Base-by-base conservation (phyloP, 2,797 vertebrate species). In the Sylvia borin region DNA sequence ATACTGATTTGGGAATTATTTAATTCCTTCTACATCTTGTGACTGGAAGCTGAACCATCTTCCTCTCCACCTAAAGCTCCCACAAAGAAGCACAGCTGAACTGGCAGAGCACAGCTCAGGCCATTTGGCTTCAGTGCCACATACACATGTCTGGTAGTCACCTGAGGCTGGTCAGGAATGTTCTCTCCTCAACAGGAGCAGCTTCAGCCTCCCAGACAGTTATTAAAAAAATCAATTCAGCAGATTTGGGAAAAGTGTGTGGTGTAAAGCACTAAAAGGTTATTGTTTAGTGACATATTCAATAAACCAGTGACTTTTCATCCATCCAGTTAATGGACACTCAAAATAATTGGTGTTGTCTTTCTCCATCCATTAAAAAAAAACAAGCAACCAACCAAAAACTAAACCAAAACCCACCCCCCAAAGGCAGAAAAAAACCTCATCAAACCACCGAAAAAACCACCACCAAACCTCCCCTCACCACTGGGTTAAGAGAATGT, bases 401-500 rank as follows among this genome's bases (percentile, higher is more conserved):
- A 72, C 19, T 36, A 57, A 57, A 42, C 36, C 36, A 32, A 34
- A 13, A 16, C n/a, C 9, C 20, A 32, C 5, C 16, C 12, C 10
- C 3, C 27, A 16, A 68, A 54, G 47, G 16, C 14, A 13, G 21
- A 16, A 55, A 75, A 66, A 24, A 31, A 0, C 31, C 36, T 36
- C 19, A 50, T 10, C 22, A 38, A 75, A 25, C 13, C 8, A 82
- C 38, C 5, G 43, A 50, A 88, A 71, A 26, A 36, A 8, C 36
- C 36, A 36, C 36, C 36, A 36, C 36, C 36, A 36, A 36, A 36
- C 36, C 36, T 36, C 36, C 8, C 36, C 36, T 36, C 36, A 36
- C 36, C 36, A 36, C 25, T 72, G 87, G 71, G 91, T 97, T 96
- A 97, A 95, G 92, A 68, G 78, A 58, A 84, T 71, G 31, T 72